A percentile compares a stretch with the other conserved stretches of the same genome.
phyloP scores from a whole-genome alignment of 2,113 vertebrate species.

The Alligator sinensis region DNA sequence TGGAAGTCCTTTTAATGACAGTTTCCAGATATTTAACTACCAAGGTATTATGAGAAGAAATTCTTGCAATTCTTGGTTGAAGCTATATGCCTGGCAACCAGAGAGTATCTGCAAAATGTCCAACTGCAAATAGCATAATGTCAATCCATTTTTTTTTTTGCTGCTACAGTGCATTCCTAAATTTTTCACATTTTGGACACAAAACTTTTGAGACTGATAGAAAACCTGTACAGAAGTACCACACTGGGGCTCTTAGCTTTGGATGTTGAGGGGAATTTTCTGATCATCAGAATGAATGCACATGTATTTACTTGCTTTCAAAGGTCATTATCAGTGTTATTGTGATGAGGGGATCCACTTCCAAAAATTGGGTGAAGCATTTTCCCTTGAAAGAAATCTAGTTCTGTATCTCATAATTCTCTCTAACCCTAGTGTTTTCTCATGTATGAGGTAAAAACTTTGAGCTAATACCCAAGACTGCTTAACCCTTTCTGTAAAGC shows the following conservation, averaged over 20 bases:
- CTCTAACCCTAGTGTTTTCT: neutral
- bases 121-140: neutral
- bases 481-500: neutral
- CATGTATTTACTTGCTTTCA: neutral
- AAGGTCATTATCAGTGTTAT: neutral
- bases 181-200: neutral
- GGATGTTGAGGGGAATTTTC: neutral
- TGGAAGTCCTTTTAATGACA: neutral
- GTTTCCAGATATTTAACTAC: neutral
- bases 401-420: neutral
- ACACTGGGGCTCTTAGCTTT: neutral
- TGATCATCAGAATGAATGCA: neutral
- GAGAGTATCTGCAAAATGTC: neutral
- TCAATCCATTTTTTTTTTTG: neutral
- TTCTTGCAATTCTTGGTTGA: no score
- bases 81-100: neutral
- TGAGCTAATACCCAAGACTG: rapidly evolving
- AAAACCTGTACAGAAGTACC: neutral
- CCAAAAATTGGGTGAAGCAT: neutral
- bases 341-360: neutral
- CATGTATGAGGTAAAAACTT: neutral
- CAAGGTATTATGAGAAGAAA: neutral
- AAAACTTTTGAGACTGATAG: neutral
- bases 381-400: neutral
- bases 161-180: neutral